Evolutionary conservation across 2,113 vertebrate genomes (phyloP).

Genomic region (Anolis carolinensis): DNA sequence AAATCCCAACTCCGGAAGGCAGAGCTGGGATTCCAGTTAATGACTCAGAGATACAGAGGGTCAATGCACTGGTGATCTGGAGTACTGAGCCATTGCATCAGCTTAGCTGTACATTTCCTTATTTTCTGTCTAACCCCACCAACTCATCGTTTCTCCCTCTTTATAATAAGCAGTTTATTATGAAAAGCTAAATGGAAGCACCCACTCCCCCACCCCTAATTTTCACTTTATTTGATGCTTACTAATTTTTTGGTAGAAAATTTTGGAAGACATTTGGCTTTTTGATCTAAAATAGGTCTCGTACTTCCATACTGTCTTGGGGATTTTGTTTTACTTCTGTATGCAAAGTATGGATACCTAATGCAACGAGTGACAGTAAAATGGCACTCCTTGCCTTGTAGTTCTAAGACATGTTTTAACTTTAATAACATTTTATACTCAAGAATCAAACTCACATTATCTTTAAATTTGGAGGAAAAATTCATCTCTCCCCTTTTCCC

Average conservation of each 20-base stretch:
- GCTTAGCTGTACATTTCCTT: conserved; percentile 60
- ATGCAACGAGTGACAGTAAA: conserved; percentile 16
- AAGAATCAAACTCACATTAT: conserved; percentile 4
- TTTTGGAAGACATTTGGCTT: neutral
- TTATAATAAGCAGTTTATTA: conserved; percentile 44
- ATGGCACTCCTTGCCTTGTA: conserved; percentile 22
- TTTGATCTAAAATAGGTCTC: conserved; percentile 1
- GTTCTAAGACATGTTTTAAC: conserved; percentile 17
- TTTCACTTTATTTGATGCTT: conserved; percentile 27
- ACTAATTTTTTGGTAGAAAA: neutral
- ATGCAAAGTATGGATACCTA: conserved; percentile 3
- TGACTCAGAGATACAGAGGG: conserved; percentile 76
- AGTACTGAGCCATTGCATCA: conserved; percentile 63
- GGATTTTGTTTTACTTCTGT: conserved; percentile 16
- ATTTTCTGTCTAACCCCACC: neutral
- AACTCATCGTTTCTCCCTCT: conserved; percentile 20
- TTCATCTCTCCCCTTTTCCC: neutral
- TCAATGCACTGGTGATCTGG: conserved; percentile 70
- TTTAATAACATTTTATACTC: neutral
- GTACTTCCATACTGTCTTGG: neutral
- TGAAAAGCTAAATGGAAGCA: conserved; percentile 33
- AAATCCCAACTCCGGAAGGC: conserved; percentile 71
- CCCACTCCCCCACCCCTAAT: neutral
- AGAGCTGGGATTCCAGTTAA: conserved; percentile 74
- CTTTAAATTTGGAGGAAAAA: conserved; percentile 10